These are phyloP conservation scores for Meiosimyza decipiens DNA, from an alignment of 2,888 invertebrate species.

Conservation along the genomic window DNA sequence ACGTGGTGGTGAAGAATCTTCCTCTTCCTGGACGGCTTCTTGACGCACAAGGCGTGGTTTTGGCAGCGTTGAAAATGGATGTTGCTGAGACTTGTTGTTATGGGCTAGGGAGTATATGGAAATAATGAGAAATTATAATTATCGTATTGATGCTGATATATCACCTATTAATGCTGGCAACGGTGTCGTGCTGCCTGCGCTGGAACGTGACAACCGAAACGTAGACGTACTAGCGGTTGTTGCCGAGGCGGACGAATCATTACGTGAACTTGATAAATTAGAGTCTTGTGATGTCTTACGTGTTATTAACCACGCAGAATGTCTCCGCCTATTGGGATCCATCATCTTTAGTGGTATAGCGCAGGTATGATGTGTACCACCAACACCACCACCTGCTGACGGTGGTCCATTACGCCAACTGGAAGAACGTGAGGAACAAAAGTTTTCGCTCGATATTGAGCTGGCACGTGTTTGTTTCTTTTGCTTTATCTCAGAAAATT, in stretches of 20 bases:
- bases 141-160: conserved; percentile 8
- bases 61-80: conserved; percentile 52
- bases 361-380: conserved; percentile 71
- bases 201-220: conserved; percentile 88
- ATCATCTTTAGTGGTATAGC: conserved; percentile 77
- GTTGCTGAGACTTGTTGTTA: conserved; percentile 53
- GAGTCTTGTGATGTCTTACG: conserved; percentile 93
- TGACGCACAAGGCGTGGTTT: conserved; percentile 85
- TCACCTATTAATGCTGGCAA: conserved; percentile 65
- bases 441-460: conserved; percentile 90
- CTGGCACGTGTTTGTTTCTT: conserved; percentile 82
- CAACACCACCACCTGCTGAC: conserved; percentile 42
- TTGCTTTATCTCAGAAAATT: conserved; percentile 78
- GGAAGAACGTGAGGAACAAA: conserved; percentile 87
- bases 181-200: conserved; percentile 71
- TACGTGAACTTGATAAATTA: conserved; percentile 88
- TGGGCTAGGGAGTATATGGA: conserved; percentile 55
- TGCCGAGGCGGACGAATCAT: conserved; percentile 91
- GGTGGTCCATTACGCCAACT: conserved; percentile 84
- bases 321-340: conserved; percentile 76
- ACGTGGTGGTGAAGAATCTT: conserved; percentile 67
- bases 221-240: conserved; percentile 92
- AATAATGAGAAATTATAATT: not conserved
- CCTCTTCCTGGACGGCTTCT: conserved; percentile 82
- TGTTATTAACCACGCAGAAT: conserved; percentile 91